Evolutionary conservation across 2,113 vertebrate species (phyloP).

Genomic region (Empidonax traillii): DNA sequence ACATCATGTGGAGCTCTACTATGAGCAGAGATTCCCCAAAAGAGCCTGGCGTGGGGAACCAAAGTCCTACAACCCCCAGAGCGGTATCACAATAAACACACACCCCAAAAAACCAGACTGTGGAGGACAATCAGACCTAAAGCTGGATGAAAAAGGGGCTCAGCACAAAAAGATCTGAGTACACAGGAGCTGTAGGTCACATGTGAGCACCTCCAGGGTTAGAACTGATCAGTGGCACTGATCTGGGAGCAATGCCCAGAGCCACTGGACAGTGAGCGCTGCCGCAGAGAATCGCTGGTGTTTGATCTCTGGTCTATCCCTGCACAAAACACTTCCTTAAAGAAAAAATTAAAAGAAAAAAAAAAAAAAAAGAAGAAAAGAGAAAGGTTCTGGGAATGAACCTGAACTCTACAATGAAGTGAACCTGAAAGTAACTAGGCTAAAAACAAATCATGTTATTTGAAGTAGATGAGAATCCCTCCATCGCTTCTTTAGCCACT

Average conservation of each 20-base stretch:
- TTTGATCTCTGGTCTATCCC: not conserved
- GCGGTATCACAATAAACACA: not conserved
- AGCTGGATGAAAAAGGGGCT: not conserved
- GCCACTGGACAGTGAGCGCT: not conserved
- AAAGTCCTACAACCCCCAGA: constrained; percentile 30
- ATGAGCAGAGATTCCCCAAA: not conserved
- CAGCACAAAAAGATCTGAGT: constrained; percentile 11
- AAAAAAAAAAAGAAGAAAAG: not conserved
- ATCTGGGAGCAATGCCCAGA: not conserved
- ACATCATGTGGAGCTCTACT: not conserved
- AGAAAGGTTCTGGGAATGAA: constrained; percentile 8
- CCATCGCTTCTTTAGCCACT: not conserved
- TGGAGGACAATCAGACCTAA: constrained; percentile 6
- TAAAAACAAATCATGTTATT: not conserved
- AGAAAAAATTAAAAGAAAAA: not conserved
- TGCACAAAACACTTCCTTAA: not conserved
- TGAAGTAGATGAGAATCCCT: not conserved
- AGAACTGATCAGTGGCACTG: not conserved
- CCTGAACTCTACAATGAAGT: constrained; percentile 5
- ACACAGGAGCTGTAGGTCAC: not conserved
- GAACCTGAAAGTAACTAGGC: constrained; percentile 13
- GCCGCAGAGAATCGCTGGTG: not conserved
- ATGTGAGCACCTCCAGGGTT: not conserved
- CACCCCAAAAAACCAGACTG: not conserved
- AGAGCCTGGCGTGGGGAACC: not conserved